Evolutionary conservation across 2,888 invertebrate species (phyloP).

Genomic region (Leuctra nigra): DNA sequence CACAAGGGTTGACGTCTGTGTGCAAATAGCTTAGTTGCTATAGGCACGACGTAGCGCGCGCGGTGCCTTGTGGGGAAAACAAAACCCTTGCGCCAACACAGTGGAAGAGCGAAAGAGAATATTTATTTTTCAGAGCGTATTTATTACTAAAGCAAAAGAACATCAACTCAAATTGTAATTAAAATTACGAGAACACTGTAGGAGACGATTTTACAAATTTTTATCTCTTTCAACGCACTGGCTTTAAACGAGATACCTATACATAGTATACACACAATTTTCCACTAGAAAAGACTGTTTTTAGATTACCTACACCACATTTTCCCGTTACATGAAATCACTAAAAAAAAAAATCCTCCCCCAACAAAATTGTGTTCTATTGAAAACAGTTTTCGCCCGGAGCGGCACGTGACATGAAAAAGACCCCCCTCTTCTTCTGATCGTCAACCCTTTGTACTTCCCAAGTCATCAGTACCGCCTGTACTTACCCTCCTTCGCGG

Average conservation of each 20-base stretch:
- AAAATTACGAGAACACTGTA: too few species aligned
- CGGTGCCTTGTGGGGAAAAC: too few species aligned
- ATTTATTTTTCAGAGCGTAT: too few species aligned
- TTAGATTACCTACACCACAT: conserved; percentile 1
- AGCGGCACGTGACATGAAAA: neutral
- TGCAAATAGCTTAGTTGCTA: too few species aligned
- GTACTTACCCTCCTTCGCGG: neutral
- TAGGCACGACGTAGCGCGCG: too few species aligned
- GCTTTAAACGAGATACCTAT: neutral
- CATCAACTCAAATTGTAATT: too few species aligned
- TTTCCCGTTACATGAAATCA: neutral
- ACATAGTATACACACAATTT: neutral
- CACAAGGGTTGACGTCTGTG: too few species aligned
- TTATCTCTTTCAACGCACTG: neutral
- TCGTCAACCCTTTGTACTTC: conserved; percentile 9
- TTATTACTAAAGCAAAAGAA: too few species aligned
- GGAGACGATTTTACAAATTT: neutral
- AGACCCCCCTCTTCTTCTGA: too few species aligned
- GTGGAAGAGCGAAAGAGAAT: too few species aligned
- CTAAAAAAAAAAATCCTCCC: neutral
- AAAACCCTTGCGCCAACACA: too few species aligned
- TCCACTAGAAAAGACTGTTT: neutral
- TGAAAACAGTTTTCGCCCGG: neutral
- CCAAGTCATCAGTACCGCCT: neutral
- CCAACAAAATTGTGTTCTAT: neutral